Evolutionary conservation across 2,888 invertebrate species (phyloP).

Genomic region (Helobdella robusta): DNA sequence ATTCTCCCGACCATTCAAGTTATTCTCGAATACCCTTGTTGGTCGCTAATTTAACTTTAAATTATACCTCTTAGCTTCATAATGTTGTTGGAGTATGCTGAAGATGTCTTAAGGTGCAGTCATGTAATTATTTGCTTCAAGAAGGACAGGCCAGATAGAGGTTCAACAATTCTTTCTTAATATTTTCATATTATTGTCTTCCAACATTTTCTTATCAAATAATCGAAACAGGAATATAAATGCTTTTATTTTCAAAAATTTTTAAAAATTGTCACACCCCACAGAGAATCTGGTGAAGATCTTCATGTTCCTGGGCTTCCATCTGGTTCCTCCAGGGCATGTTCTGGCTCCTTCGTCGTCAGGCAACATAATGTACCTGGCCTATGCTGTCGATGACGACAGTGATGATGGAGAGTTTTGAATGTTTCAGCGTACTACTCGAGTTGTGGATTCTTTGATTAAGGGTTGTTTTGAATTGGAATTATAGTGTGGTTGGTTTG

Average conservation of each 20-base stretch:
- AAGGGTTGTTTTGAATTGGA: too few species aligned
- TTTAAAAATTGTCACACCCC: conserved; percentile 36
- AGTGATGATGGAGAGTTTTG: conserved; percentile 25
- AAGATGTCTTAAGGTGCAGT: conserved; percentile 75
- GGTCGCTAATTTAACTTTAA: background rate
- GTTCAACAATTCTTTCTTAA: conserved; percentile 44
- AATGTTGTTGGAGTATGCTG: conserved; percentile 84
- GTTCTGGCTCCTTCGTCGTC: conserved; percentile 61
- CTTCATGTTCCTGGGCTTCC: conserved; percentile 93
- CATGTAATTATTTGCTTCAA: conserved; percentile 71
- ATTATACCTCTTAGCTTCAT: conserved; percentile 59
- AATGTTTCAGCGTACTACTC: background rate
- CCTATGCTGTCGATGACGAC: conserved; percentile 45
- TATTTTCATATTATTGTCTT: background rate
- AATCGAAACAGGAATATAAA: too few species aligned
- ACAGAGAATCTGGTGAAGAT: conserved; percentile 74
- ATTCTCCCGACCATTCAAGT: background rate
- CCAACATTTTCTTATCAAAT: background rate
- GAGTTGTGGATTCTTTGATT: too few species aligned
- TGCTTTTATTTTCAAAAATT: background rate
- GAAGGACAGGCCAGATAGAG: conserved; percentile 72
- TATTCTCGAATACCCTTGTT: background rate
- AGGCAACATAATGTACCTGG: conserved; percentile 59
- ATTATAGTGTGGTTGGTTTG: background rate
- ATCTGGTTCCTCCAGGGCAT: conserved; percentile 68